Evolutionary conservation across 1,140 invertebrate genomes (phyloP), one percentile per base, ranked within the genome.

Genomic region (Calephelis virginiensis): DNA sequence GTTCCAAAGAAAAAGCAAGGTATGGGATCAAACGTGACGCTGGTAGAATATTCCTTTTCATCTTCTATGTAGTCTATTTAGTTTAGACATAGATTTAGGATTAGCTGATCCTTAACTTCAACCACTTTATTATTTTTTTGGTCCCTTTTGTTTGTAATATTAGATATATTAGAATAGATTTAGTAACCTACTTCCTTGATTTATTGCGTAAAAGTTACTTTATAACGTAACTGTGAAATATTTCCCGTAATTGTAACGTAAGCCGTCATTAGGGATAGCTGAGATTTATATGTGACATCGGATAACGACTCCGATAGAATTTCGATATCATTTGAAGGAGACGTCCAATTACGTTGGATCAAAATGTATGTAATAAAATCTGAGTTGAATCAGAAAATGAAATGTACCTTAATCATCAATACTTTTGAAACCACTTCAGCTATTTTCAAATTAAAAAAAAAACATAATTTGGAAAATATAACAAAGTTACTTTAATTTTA

Each of bases 1-100:
- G 89, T 91, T 89, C 86, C 89, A 91, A 91, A 91, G 89, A 91
- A 91, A 91, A 91, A 91, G 84, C 89, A 91, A 91, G 89, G 89
- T 91, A 91, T 91, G 89, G 86, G 89, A 91, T 89, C 89, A 89
- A 88, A 73, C 86, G 86, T 87, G 86, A 87, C 83, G 80, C 89
- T 91, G 89, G 89, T 91, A 89, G 89, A 89, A 86, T 89, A 89
- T 89, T 86, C 81, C 89, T 89, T 88, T 89, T 85, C 85, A 91
- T 89, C 85, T 89, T 86, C 80, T 89, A 81, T 69, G 86, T 89
- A 89, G 85, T 75, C 72, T 65, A 82, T 77, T 76, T 90, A 90
- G 87, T 79, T 73, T 90, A 90, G 88, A 78, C 63, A 76, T 90
- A 90, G 88, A 72, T 73, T 75, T 90, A 89, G 86, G 80, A 78